phyloP scores from a whole-genome alignment of 2,113 vertebrate genomes.

The Orientallactaga bullata region DNA sequence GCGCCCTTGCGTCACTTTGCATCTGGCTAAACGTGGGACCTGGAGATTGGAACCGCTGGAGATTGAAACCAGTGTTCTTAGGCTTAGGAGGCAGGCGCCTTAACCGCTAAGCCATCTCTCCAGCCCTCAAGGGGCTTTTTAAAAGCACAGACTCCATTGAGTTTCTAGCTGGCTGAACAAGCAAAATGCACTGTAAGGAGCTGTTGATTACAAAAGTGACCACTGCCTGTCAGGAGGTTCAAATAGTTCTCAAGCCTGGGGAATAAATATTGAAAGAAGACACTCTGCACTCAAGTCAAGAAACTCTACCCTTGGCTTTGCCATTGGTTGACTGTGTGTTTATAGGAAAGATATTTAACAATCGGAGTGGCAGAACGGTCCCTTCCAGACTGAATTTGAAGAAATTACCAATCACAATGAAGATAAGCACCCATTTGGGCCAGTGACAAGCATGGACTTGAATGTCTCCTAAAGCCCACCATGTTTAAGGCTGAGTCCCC shows the following conservation, averaged over 20 bases:
- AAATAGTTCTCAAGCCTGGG: slow-evolving; percentile 41
- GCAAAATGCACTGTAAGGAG: slow-evolving; percentile 52
- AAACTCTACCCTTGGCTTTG: background rate
- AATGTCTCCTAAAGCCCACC: background rate
- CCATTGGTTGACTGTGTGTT: slow-evolving; percentile 33
- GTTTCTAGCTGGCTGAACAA: slow-evolving; percentile 54
- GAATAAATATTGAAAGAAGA: slow-evolving; percentile 47
- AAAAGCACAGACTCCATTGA: background rate
- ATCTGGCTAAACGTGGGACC: too few species aligned
- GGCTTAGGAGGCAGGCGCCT: too few species aligned
- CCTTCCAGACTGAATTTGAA: slow-evolving; percentile 25
- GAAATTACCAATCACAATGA: background rate
- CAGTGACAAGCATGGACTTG: background rate
- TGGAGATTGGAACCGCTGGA: too few species aligned
- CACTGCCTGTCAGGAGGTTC: background rate
- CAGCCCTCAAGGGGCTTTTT: slow-evolving; percentile 6
- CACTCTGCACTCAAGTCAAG: background rate
- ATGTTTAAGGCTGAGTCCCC: background rate
- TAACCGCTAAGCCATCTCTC: too few species aligned
- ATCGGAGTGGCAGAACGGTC: background rate
- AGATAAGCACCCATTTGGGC: background rate
- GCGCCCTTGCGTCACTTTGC: too few species aligned
- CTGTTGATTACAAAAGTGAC: slow-evolving; percentile 44
- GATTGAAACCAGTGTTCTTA: too few species aligned
- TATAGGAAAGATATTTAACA: slow-evolving; percentile 38